Evolutionary conservation across 2,888 invertebrate species (phyloP).

Genomic region (Drosophila hamatofila): DNA sequence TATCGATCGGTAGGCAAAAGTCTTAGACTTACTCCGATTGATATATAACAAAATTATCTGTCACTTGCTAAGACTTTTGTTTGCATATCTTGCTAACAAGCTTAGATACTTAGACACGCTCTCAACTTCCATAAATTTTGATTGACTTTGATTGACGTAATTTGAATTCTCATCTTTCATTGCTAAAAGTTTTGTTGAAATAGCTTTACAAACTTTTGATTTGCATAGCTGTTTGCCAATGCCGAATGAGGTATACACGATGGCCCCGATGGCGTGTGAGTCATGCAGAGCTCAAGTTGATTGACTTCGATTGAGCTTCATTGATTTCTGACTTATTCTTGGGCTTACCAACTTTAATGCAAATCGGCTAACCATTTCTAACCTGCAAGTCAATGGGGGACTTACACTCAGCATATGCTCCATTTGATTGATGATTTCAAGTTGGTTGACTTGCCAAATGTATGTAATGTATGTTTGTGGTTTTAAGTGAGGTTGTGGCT

Average conservation of each 20-base stretch:
- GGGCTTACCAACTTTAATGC: background rate
- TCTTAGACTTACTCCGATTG: background rate
- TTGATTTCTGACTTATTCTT: background rate
- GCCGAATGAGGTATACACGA: background rate
- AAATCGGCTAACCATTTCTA: background rate
- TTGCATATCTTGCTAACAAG: background rate
- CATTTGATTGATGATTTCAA: background rate
- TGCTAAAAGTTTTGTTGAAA: background rate
- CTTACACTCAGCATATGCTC: background rate
- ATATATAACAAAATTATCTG: background rate
- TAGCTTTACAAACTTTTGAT: constrained; percentile 1
- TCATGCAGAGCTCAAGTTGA: background rate
- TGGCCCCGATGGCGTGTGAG: background rate
- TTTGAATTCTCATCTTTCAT: constrained; percentile 2
- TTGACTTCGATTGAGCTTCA: background rate
- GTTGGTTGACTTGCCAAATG: background rate
- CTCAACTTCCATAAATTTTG: background rate
- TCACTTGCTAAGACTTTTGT: background rate
- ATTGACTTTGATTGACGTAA: constrained; percentile 13
- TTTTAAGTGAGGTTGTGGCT: background rate
- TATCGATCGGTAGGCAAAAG: background rate
- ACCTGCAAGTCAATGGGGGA: background rate
- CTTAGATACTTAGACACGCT: background rate
- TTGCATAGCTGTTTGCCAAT: background rate
- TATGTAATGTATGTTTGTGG: background rate